Evolutionary conservation across 1,140 invertebrate species (phyloP).

Genomic region (Drosophila arizonae): DNA sequence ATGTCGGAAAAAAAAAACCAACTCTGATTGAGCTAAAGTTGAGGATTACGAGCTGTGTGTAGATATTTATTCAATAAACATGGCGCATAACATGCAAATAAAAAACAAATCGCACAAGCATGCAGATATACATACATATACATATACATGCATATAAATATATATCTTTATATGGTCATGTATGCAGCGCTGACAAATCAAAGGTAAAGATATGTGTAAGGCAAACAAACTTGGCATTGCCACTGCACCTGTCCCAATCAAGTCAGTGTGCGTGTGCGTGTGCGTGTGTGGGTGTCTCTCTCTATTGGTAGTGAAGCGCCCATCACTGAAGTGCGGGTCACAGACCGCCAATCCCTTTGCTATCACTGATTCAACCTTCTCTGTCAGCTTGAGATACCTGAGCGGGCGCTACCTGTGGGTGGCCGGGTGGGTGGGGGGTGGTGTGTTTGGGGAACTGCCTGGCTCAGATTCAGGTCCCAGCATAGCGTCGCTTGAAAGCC

Average conservation of each 20-base stretch:
- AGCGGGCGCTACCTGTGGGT: background rate
- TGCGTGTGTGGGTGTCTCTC: constrained; percentile 29
- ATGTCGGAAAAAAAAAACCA: constrained; percentile 15
- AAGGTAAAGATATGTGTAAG: constrained; percentile 74
- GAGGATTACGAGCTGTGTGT: constrained; percentile 24
- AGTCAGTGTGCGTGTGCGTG: constrained; percentile 33
- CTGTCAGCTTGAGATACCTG: constrained; percentile 5
- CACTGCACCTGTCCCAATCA: background rate
- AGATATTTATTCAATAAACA: constrained; percentile 74
- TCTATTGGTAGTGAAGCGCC: constrained; percentile 59
- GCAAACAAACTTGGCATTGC: constrained; percentile 64
- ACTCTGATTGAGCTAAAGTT: background rate
- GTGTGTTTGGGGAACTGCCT: background rate
- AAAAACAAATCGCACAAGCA: constrained; percentile 11
- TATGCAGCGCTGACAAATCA: constrained; percentile 57
- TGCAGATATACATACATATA: background rate
- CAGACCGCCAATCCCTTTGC: constrained; percentile 12
- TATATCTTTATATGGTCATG: background rate
- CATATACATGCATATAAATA: background rate
- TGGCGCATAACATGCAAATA: constrained; percentile 35
- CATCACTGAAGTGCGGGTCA: constrained; percentile 19
- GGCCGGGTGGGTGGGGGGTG: background rate
- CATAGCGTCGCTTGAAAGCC: constrained; percentile 71
- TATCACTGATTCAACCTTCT: background rate
- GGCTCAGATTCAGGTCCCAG: constrained; percentile 57